phyloP scores from a whole-genome alignment of 2,797 vertebrate genomes.

The Zenarchopterus dispar region DNA sequence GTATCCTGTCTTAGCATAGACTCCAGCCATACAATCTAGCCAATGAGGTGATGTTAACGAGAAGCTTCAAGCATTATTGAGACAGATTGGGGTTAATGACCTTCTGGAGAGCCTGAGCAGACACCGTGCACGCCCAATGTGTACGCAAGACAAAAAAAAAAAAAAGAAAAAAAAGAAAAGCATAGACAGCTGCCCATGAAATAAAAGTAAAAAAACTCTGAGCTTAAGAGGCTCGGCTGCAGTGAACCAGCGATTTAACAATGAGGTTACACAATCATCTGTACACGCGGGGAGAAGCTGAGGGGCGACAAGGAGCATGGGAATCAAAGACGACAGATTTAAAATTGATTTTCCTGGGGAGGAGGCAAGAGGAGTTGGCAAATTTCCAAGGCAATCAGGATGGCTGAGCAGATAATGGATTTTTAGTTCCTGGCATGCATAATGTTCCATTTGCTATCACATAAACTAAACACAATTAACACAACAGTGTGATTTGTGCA shows the following conservation, averaged over 20 bases:
- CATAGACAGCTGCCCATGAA: background rate
- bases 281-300: slow-evolving; percentile 5
- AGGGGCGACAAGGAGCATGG: slow-evolving; percentile 11
- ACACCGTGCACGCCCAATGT: slow-evolving; percentile 26
- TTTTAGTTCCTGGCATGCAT: slow-evolving; percentile 23
- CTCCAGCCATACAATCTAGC: slow-evolving; percentile 29
- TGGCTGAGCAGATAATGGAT: slow-evolving; percentile 40
- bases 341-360: slow-evolving; percentile 47
- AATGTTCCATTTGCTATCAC: slow-evolving; percentile 31
- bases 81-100: slow-evolving; percentile 75
- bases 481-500: background rate
- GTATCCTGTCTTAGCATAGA: slow-evolving; percentile 21
- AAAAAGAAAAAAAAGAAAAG: slow-evolving; percentile 20
- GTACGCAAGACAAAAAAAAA: slow-evolving; percentile 7
- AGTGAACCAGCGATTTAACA: slow-evolving; percentile 38
- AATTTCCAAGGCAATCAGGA: slow-evolving; percentile 49
- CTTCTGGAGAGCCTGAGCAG: slow-evolving; percentile 57
- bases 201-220: background rate
- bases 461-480: slow-evolving; percentile 19
- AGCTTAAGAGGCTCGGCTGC: slow-evolving; percentile 3
- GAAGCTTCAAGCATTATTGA: slow-evolving; percentile 41
- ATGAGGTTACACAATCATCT: slow-evolving; percentile 20
- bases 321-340: slow-evolving; percentile 45
- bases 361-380: slow-evolving; percentile 21
- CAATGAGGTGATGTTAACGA: slow-evolving; percentile 66